phyloP scores from a whole-genome alignment of 1,140 invertebrate genomes.

The Ooceraea biroi region DNA sequence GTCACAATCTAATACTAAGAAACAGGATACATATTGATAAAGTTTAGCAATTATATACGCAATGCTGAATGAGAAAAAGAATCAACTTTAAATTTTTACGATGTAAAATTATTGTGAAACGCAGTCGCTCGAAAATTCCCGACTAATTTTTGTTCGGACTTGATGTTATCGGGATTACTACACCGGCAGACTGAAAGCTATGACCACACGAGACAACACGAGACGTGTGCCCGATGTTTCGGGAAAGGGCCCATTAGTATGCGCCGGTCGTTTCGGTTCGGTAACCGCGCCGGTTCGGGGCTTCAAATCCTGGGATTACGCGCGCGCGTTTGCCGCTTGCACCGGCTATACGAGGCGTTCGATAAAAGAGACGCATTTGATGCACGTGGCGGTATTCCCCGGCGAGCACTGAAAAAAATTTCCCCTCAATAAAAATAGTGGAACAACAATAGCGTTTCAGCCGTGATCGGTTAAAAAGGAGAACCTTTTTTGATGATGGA shows the following conservation, averaged over 20 bases:
- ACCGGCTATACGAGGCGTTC: constrained; percentile 32
- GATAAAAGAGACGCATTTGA: constrained; percentile 44
- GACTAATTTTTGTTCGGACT: constrained; percentile 37
- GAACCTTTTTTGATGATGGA: background rate
- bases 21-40: too few relatives aligned
- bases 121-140: constrained; percentile 8
- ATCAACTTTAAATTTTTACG: background rate
- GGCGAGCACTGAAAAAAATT: constrained; percentile 29
- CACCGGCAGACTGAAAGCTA: constrained; percentile 25
- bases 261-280: constrained; percentile 50
- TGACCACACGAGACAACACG: constrained; percentile 25
- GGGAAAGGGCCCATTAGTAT: constrained; percentile 58
- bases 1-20: too few relatives aligned
- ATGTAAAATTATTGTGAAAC: background rate
- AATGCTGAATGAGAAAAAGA: constrained; percentile 8
- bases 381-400: constrained; percentile 44
- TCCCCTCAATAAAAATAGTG: constrained; percentile 22
- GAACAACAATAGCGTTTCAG: background rate
- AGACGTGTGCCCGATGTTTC: constrained; percentile 49
- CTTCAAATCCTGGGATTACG: constrained; percentile 60
- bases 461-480: constrained; percentile 2
- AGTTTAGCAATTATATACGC: too few relatives aligned
- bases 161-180: constrained; percentile 17
- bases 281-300: constrained; percentile 54
- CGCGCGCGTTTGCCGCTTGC: constrained; percentile 41